Conservation (phyloP, 2,888 invertebrate species). For the Calephelis perditalis region DNA sequence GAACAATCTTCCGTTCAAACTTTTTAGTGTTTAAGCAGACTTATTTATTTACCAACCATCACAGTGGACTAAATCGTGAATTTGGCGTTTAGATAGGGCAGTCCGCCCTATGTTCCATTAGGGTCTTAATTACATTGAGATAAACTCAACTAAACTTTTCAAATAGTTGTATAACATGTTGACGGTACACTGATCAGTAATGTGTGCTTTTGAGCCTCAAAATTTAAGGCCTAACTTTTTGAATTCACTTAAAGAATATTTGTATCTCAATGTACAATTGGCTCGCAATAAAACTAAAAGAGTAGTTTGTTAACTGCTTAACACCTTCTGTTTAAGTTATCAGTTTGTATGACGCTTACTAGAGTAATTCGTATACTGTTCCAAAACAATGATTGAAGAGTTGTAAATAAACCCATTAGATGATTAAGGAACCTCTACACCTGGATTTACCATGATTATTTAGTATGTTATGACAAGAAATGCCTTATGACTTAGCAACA, state of each 20-base stretch:
- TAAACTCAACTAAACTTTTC: neutral
- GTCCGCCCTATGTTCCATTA: slow-evolving; percentile 41
- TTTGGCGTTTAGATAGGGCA: slow-evolving; percentile 30
- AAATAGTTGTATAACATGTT: neutral
- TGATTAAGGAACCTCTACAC: slow-evolving; percentile 12
- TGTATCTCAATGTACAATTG: slow-evolving; percentile 18
- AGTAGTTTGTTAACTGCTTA: slow-evolving; percentile 10
- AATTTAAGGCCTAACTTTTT: slow-evolving; percentile 7
- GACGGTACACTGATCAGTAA: neutral
- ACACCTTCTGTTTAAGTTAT: slow-evolving; percentile 46
- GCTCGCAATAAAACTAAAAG: slow-evolving; percentile 8
- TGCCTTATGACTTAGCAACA: slow-evolving; percentile 27
- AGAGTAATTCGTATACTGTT: slow-evolving; percentile 48
- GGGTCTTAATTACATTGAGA: slow-evolving; percentile 21
- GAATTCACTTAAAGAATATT: slow-evolving; percentile 11
- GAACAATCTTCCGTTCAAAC: slow-evolving; percentile 69
- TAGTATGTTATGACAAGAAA: slow-evolving; percentile 33
- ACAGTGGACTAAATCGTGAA: slow-evolving; percentile 54
- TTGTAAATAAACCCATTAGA: slow-evolving; percentile 35
- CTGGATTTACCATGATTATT: slow-evolving; percentile 20
- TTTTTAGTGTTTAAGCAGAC: slow-evolving; percentile 70
- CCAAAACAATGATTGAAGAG: slow-evolving; percentile 30
- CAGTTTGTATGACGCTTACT: slow-evolving; percentile 54
- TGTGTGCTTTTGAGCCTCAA: neutral
- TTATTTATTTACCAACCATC: slow-evolving; percentile 72